Percentiles rank a stretch among this genome's conserved stretches.
These are phyloP conservation scores for Charadrius vociferus DNA, from an alignment of 2,113 vertebrate species.

Conservation along the genomic window DNA sequence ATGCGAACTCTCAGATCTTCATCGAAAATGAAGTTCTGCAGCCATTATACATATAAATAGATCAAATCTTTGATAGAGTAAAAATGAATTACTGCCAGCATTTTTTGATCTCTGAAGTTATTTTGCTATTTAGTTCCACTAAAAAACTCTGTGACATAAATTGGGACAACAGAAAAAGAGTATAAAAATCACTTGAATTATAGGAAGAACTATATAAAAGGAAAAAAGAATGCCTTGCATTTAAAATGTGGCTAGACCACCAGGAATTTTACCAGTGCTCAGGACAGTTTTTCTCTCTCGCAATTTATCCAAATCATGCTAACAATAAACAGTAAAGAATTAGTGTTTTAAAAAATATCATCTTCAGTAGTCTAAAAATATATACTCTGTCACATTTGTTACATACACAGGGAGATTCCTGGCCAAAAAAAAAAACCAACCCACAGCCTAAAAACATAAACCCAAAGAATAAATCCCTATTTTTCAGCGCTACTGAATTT, in stretches of 20 bases:
- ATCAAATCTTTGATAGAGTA: background rate
- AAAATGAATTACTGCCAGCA: background rate
- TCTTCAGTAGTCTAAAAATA: background rate
- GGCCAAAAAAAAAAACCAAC: background rate
- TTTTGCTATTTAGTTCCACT: background rate
- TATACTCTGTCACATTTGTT: background rate
- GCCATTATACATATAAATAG: background rate
- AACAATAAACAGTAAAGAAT: background rate
- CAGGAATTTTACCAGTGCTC: background rate
- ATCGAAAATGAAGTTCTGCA: background rate
- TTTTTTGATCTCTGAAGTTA: background rate
- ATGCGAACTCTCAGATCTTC: background rate
- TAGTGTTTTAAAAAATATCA: background rate
- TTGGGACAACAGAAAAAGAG: background rate
- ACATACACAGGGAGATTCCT: background rate
- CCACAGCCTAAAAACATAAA: rapidly evolving
- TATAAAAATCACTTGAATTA: background rate
- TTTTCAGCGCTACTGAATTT: background rate
- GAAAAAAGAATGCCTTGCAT: background rate
- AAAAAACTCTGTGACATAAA: background rate
- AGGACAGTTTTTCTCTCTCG: background rate
- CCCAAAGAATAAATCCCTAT: background rate
- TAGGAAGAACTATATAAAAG: background rate
- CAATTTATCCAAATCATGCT: background rate
- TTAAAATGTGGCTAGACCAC: background rate